Conservation (phyloP, 2,888 invertebrate genomes). For the Drosophila tripunctata region DNA sequence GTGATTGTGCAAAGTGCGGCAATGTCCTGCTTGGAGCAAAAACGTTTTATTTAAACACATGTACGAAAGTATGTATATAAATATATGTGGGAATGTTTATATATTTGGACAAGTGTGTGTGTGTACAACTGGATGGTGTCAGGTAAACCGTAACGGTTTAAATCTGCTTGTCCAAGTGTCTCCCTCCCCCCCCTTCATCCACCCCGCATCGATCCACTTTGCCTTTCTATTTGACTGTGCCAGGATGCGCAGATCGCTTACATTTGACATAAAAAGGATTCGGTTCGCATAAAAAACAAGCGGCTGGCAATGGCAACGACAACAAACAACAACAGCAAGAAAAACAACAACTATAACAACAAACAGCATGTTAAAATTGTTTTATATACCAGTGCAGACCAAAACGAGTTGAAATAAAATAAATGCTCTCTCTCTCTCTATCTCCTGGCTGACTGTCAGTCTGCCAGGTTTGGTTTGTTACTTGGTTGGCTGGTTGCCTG, state of each 20-base stretch:
- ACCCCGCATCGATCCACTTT: constrained; percentile 13
- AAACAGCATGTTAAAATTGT: constrained; percentile 71
- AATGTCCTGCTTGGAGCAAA: constrained; percentile 60
- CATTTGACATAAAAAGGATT: constrained; percentile 76
- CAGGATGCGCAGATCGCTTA: constrained; percentile 71
- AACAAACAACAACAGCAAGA: neutral
- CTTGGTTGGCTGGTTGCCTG: constrained; percentile 16
- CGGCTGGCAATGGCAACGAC: constrained; percentile 7
- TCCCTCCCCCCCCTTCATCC: neutral
- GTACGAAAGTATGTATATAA: constrained; percentile 30
- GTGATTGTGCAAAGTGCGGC: constrained; percentile 70
- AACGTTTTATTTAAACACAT: constrained; percentile 73
- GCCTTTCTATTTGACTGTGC: constrained; percentile 57
- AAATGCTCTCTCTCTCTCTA: too few species aligned
- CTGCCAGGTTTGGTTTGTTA: constrained; percentile 19
- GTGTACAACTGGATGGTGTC: constrained; percentile 38
- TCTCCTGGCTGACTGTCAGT: constrained; percentile 18
- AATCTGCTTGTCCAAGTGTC: constrained; percentile 71
- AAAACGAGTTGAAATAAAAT: constrained; percentile 72
- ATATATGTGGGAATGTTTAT: constrained; percentile 12
- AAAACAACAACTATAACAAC: constrained; percentile 35
- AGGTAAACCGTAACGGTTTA: constrained; percentile 72
- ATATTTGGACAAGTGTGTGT: constrained; percentile 10
- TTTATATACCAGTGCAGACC: constrained; percentile 65
- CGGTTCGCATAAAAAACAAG: constrained; percentile 29